A percentile compares a stretch with the other conserved stretches of the same genome.
These are phyloP conservation scores for Prinia subflava DNA, from an alignment of 2,113 vertebrate genomes.

Conservation along the genomic window DNA sequence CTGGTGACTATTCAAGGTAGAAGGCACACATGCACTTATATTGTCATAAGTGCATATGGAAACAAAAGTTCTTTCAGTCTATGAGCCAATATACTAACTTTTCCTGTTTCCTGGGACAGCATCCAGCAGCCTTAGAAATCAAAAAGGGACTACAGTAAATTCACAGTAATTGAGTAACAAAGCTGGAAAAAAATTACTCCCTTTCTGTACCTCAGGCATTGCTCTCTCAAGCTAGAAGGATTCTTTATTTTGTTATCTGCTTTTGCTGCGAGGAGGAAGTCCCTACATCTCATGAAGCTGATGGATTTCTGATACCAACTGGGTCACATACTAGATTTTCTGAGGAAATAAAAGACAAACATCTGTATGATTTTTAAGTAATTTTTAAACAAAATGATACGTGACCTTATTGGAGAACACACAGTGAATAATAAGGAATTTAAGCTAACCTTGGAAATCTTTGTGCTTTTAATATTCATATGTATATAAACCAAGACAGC, in stretches of 20 bases:
- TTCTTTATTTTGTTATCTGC: not conserved
- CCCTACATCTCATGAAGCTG: not conserved
- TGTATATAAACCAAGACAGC: not conserved
- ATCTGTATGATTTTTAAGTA: not conserved
- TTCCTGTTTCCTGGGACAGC: not conserved
- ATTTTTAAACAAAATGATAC: not conserved
- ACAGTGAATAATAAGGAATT: not conserved
- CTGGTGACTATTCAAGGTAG: not conserved
- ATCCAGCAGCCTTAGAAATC: not conserved
- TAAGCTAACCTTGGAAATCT: not conserved
- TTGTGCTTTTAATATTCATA: not conserved
- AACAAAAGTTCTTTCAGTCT: not conserved
- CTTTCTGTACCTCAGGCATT: not conserved
- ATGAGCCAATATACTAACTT: not conserved
- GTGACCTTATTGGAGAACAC: not conserved
- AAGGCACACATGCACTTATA: not conserved
- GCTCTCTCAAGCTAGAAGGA: not conserved
- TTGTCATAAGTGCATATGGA: not conserved
- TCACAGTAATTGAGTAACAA: not conserved
- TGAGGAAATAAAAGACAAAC: not conserved
- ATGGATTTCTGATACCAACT: not conserved
- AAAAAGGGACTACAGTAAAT: not conserved
- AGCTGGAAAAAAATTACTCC: not conserved
- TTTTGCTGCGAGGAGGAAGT: not conserved
- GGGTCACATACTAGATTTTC: not conserved